Base-by-base conservation (phyloP, 2,888 invertebrate species). In the Cenopis cana region DNA sequence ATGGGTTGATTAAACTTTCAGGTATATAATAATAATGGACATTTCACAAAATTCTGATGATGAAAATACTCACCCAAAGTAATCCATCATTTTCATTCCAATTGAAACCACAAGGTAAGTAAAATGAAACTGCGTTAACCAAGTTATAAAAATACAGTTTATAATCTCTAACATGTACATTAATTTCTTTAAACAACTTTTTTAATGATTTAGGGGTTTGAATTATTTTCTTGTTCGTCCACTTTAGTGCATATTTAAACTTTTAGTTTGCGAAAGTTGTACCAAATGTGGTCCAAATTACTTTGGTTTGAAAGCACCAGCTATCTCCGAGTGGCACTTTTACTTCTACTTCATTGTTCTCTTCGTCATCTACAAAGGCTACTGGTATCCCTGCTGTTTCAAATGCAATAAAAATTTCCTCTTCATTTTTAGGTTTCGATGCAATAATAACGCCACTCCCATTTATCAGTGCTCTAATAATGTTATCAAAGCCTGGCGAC, bases 261-360 rank as follows among this genome's bases (percentile, higher is more conserved):
- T 50, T 11, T 46, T 29, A 79, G 69, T 87, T 86, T 0, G 86
- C 83, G 74, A 85, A 85, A 41, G 81, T 80, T 1, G 87, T 85
- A 17, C 85, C 87, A 0, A 77, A 81, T 71, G 77, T 83, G 1
- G 79, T 78, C 76, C 80, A 82, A 52, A 85, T 74, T 0, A 79
- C 76, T 75, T 78, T 83, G 0, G 73, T 73, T 20, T 62, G 72
- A 11, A 70, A 70, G 33, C 65, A 66, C 70, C 70, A 70, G 36
- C 70, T 70, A 17, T 70, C 70, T 29, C 70, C 70, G n/a, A 70
- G 70, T 49, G 70, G 70, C 33, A 70, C 54, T 2, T 52, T 18
- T 3, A 65, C 17, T 49, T 66, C 41, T 29, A 52, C 17, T 0
- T 46, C 57, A 52, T 57, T 33, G 2, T 59, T 59, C 9, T 66